phyloP scores from a whole-genome alignment of 2,888 invertebrate species.

The Drosophila meridiana region DNA sequence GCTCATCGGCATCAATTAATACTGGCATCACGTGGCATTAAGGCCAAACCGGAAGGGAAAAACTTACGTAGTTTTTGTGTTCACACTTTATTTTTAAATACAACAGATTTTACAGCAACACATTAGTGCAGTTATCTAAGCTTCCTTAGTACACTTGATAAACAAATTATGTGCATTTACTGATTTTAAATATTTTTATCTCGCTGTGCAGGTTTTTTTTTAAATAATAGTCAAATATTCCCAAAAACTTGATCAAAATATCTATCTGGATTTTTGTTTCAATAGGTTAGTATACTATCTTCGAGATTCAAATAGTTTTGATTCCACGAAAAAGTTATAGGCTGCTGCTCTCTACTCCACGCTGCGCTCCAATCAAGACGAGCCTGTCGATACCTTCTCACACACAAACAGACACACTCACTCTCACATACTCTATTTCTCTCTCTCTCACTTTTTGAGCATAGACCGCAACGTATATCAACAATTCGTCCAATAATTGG shows the following conservation, averaged over 20 bases:
- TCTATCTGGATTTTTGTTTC: no score
- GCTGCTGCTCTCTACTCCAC: slow-evolving; percentile 21
- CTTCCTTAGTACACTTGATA: no score
- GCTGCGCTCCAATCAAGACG: slow-evolving; percentile 38
- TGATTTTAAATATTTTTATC: no score
- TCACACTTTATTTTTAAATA: not conserved
- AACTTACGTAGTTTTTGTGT: not conserved
- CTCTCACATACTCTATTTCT: slow-evolving; percentile 21
- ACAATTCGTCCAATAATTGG: slow-evolving; percentile 85
- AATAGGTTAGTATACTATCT: not conserved
- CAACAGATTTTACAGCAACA: no score
- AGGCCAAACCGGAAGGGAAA: slow-evolving; percentile 14
- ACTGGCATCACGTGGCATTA: slow-evolving; percentile 36
- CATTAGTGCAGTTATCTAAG: no score
- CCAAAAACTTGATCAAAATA: no score
- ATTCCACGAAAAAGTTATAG: not conserved
- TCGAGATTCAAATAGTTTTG: not conserved
- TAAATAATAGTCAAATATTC: no score
- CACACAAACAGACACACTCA: not conserved
- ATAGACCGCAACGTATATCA: slow-evolving; percentile 84
- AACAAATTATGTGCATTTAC: no score
- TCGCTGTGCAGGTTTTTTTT: no score
- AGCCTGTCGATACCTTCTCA: slow-evolving; percentile 19
- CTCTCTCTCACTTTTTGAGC: slow-evolving; percentile 62
- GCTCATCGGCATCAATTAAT: slow-evolving; percentile 41